Evolutionary conservation across 2,888 invertebrate species (phyloP).

Genomic region (Drosophila limbata): DNA sequence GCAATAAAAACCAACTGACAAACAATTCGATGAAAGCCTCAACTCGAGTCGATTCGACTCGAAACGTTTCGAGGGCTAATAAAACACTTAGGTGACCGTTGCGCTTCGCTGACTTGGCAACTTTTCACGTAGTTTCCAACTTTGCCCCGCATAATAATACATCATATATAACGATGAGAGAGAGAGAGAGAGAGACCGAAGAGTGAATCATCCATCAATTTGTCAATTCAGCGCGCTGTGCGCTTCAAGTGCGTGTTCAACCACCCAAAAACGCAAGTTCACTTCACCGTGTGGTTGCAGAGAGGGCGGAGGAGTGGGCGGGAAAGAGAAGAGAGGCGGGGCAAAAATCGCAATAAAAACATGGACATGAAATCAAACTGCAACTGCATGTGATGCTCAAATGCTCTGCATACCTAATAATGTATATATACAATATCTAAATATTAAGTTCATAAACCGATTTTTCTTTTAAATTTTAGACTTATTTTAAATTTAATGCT

Average conservation of each 20-base stretch:
- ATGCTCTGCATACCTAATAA: constrained; percentile 18
- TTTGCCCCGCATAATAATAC: constrained; percentile 66
- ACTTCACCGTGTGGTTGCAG: not conserved
- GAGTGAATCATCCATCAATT: constrained; percentile 72
- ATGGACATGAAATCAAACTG: constrained; percentile 25
- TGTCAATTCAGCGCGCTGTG: constrained; percentile 71
- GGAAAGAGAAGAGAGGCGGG: not conserved
- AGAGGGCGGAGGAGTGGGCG: too few species aligned
- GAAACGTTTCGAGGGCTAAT: constrained; percentile 54
- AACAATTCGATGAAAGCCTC: constrained; percentile 44
- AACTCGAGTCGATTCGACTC: too few species aligned
- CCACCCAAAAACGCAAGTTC: constrained; percentile 12
- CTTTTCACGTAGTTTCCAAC: constrained; percentile 54
- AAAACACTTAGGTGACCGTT: constrained; percentile 74
- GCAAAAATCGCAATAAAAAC: constrained; percentile 37
- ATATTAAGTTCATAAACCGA: too few species aligned
- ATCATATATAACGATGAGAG: constrained; percentile 61
- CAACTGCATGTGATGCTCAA: constrained; percentile 22
- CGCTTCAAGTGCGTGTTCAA: constrained; percentile 53
- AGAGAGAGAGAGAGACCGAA: not conserved
- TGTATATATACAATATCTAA: too few species aligned
- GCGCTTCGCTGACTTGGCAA: constrained; percentile 58
- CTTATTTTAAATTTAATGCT: too few species aligned
- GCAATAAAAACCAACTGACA: constrained; percentile 58
- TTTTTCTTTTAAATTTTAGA: too few species aligned